Conservation (phyloP, 1,140 invertebrate species). For the Helicoverpa armigera region DNA sequence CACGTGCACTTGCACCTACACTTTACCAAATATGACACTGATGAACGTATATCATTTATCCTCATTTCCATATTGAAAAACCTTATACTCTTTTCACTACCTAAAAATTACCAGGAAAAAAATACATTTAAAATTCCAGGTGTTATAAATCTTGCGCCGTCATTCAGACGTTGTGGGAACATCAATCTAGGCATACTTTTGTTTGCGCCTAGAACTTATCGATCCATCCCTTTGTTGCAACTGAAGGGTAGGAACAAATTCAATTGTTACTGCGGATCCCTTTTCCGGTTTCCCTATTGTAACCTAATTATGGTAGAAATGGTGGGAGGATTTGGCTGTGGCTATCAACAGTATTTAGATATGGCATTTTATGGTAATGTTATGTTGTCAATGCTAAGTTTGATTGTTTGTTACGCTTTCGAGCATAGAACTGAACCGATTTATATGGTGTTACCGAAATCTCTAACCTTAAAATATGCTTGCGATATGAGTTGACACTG, state of each 20-base stretch:
- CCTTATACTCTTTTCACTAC: no score
- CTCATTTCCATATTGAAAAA: no score
- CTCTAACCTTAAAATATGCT: no score
- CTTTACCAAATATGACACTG: no score
- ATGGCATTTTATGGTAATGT: not conserved
- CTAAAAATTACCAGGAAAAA: not conserved
- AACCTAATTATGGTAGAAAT: not conserved
- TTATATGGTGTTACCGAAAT: no score
- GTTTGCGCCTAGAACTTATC: slow-evolving; percentile 32
- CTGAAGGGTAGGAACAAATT: slow-evolving; percentile 14
- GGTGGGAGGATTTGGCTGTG: not conserved
- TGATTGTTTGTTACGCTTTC: no score
- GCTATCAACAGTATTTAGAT: not conserved
- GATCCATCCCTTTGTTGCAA: slow-evolving; percentile 28
- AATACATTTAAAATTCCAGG: not conserved
- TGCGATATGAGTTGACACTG: no score
- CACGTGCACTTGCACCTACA: no score
- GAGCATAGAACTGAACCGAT: no score
- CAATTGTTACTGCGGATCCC: slow-evolving; percentile 13
- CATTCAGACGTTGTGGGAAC: not conserved
- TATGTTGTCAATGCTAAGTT: not conserved
- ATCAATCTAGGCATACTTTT: slow-evolving; percentile 29
- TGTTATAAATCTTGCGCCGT: slow-evolving; percentile 3
- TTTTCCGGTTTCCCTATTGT: slow-evolving; percentile 7
- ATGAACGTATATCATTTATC: no score